phyloP scores from a whole-genome alignment of 2,888 invertebrate genomes.

The Polydesmus complanatus region DNA sequence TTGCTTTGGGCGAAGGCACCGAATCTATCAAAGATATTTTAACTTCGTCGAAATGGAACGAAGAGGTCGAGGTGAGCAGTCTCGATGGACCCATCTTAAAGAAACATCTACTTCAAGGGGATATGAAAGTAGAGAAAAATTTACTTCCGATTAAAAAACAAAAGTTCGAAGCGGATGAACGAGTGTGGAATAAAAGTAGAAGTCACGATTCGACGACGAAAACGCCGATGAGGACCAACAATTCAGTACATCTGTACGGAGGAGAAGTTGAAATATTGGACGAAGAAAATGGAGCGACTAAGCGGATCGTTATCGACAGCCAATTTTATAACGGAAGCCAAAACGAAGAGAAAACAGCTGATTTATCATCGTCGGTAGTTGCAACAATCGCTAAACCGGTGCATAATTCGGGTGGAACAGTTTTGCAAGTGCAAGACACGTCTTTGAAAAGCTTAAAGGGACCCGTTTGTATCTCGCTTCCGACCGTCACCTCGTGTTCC shows the following conservation, averaged over 20 bases:
- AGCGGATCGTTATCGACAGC: conserved; percentile 51
- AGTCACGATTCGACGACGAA: conserved; percentile 18
- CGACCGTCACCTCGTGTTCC: not conserved
- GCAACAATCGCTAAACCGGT: conserved; percentile 52
- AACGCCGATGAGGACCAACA: conserved; percentile 13
- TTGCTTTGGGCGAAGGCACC: not conserved
- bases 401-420: conserved; percentile 69
- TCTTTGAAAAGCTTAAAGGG: not conserved
- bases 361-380: conserved; percentile 39
- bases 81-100: conserved; percentile 22
- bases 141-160: conserved; percentile 23
- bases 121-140: conserved; percentile 13
- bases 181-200: conserved; percentile 3
- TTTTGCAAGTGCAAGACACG: conserved; percentile 34
- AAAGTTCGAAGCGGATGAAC: conserved; percentile 22
- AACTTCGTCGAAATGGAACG: not conserved
- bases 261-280: conserved; percentile 63
- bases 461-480: conserved; percentile 13
- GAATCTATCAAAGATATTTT: not conserved
- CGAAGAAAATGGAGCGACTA: conserved; percentile 44
- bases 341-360: not conserved
- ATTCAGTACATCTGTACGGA: conserved; percentile 52
- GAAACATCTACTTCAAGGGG: conserved; percentile 26
- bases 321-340: not conserved
- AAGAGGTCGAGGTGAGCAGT: not conserved